These are phyloP conservation scores for Ochlodes sylvanus DNA, from an alignment of 2,888 invertebrate genomes.

Conservation along the genomic window DNA sequence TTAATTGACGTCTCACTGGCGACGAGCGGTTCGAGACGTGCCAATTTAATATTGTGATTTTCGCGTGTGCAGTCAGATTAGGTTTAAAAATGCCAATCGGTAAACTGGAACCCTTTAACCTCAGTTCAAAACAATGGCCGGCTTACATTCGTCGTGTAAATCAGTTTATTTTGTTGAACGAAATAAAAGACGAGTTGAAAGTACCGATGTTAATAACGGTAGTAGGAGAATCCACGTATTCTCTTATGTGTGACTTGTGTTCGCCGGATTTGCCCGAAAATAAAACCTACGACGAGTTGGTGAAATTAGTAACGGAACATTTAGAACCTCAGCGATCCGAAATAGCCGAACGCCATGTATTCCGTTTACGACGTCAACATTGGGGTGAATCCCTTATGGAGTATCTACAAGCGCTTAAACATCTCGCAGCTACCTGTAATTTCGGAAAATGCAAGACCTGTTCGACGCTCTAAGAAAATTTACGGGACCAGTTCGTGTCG, in stretches of 20 bases:
- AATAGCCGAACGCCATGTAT: constrained; percentile 43
- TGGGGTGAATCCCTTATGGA: constrained; percentile 39
- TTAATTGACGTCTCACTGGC: too few relatives aligned
- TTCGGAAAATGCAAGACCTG: constrained; percentile 38
- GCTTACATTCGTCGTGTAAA: constrained; percentile 40
- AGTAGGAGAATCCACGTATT: constrained; percentile 40
- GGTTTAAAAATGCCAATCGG: constrained; percentile 22
- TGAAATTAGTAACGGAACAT: constrained; percentile 42
- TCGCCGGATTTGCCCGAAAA: constrained; percentile 45
- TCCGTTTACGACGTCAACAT: constrained; percentile 36
- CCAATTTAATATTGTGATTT: too few relatives aligned
- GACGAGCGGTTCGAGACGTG: too few relatives aligned
- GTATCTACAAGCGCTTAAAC: constrained; percentile 44
- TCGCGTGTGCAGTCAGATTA: too few relatives aligned
- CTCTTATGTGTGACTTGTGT: constrained; percentile 48
- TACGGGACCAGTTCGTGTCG: constrained; percentile 40
- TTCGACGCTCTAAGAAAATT: constrained; percentile 41
- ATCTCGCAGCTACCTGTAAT: constrained; percentile 43
- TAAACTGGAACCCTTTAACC: constrained; percentile 38
- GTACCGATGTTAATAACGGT: constrained; percentile 42
- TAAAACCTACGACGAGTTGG: constrained; percentile 43
- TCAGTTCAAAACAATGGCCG: constrained; percentile 38
- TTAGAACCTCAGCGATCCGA: constrained; percentile 45
- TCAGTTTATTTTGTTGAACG: constrained; percentile 39
- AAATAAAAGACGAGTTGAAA: constrained; percentile 37